Conservation (phyloP, 2,797 vertebrate genomes). For the Hippopotamyrus pictus region DNA sequence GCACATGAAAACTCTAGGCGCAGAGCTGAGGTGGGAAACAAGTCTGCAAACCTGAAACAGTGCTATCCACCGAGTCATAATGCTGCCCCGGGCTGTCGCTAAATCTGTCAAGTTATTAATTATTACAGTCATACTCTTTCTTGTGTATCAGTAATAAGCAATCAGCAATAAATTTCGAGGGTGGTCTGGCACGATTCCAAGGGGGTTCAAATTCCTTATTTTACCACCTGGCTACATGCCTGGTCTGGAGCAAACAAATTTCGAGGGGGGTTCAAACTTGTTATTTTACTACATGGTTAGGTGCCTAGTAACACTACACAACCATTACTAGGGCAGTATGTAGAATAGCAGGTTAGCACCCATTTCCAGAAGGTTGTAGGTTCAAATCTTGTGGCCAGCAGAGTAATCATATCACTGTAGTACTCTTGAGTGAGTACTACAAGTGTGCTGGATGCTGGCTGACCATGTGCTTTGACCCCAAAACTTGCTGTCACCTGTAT, state of each 20-base stretch:
- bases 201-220: neutral
- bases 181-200: neutral
- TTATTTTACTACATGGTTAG: neutral
- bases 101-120: neutral
- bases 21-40: neutral
- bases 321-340: neutral
- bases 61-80: neutral
- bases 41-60: neutral
- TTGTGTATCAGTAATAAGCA: neutral
- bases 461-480: neutral
- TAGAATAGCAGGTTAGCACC: neutral
- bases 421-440: neutral
- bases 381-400: neutral
- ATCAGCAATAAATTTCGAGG: neutral
- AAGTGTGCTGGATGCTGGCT: neutral
- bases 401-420: neutral
- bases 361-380: neutral
- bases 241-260: neutral
- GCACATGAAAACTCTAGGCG: neutral
- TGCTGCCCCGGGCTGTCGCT: neutral
- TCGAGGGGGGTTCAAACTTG: neutral
- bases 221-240: neutral
- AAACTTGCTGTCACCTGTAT: neutral
- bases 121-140: neutral
- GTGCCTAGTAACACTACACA: neutral